Evolutionary conservation across 2,113 vertebrate genomes (phyloP).

Genomic region (Corapipo altera): DNA sequence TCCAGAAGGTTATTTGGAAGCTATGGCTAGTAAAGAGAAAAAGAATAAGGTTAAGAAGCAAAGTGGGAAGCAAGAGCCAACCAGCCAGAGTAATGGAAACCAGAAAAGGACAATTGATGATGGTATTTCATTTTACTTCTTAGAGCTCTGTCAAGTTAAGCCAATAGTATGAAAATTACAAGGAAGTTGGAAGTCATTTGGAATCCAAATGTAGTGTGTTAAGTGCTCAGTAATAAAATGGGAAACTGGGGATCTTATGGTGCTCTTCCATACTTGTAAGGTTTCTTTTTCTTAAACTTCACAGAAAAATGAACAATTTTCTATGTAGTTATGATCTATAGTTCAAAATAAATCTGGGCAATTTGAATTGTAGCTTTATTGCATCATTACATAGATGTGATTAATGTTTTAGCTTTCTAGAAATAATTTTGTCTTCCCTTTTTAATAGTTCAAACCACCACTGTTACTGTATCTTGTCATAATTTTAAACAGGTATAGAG

Average conservation of each 20-base stretch:
- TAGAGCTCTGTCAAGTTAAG: neutral
- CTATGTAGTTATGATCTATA: neutral
- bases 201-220: neutral
- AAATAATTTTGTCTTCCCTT: neutral
- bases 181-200: neutral
- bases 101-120: conserved; percentile 77
- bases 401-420: neutral
- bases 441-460: neutral
- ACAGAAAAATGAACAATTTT: neutral
- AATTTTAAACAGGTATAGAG: conserved; percentile 56
- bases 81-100: conserved; percentile 79
- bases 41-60: conserved; percentile 83
- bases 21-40: conserved; percentile 90
- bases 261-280: neutral
- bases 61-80: conserved; percentile 69
- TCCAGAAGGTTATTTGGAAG: conserved; percentile 89
- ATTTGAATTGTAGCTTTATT: neutral
- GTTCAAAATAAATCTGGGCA: neutral
- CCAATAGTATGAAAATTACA: neutral
- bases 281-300: neutral
- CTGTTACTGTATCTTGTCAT: neutral
- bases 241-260: neutral
- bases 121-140: conserved; percentile 69
- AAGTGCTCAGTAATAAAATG: neutral
- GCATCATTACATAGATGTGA: neutral